phyloP scores from a whole-genome alignment of 2,113 vertebrate genomes.

The Entelurus aequoreus region DNA sequence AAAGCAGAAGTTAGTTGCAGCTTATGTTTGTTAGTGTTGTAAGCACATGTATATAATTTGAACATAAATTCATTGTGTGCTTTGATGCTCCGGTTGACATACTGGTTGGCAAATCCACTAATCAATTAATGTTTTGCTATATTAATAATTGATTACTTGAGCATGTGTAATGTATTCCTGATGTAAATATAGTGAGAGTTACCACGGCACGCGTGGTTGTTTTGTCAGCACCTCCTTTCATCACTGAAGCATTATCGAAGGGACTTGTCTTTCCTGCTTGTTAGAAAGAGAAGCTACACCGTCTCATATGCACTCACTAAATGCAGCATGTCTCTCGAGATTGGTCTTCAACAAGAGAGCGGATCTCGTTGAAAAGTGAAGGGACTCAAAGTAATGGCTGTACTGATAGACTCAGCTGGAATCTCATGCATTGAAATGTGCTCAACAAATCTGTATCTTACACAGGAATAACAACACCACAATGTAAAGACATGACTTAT shows the following conservation, averaged over 20 bases:
- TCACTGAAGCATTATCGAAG: constrained; percentile 11
- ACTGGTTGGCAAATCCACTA: background rate
- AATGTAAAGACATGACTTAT: background rate
- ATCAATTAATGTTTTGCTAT: constrained; percentile 1
- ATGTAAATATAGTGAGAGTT: constrained; percentile 19
- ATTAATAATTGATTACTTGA: constrained; percentile 8
- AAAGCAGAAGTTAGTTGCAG: too few species aligned
- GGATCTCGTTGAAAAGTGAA: constrained; percentile 16
- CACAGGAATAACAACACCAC: background rate
- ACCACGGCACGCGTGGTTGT: background rate
- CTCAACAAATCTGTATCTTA: background rate
- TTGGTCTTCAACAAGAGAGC: constrained; percentile 7
- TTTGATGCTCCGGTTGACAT: constrained; percentile 1
- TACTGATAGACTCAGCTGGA: background rate
- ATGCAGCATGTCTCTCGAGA: constrained; percentile 18
- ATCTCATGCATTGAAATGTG: background rate
- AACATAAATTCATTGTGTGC: background rate
- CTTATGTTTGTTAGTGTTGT: background rate
- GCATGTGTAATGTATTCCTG: constrained; percentile 9
- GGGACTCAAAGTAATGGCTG: background rate
- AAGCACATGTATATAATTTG: background rate
- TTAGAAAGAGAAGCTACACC: constrained; percentile 20
- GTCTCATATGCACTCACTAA: constrained; percentile 6
- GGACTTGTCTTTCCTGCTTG: constrained; percentile 17
- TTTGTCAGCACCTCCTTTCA: constrained; percentile 17